Conservation (phyloP, 37 sponge, comb jelly and placozoan species). For the Spongia lamella region DNA sequence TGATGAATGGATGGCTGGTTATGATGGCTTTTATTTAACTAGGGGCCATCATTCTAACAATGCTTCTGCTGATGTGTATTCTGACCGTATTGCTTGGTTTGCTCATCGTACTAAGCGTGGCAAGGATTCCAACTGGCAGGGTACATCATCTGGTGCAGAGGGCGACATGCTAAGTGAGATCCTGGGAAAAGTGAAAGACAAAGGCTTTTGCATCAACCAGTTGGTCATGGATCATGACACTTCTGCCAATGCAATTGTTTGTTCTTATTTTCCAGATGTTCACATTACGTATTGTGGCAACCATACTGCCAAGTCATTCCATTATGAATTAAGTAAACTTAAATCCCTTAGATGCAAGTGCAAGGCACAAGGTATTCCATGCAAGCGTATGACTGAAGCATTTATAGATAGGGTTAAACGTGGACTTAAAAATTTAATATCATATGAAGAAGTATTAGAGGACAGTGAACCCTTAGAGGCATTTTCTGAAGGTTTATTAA, state of each 20-base stretch:
- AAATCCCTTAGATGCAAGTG: constrained; percentile 10
- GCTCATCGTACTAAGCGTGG: constrained; percentile 15
- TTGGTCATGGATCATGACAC: too few relatives aligned
- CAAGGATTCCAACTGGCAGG: neutral
- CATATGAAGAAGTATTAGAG: too few relatives aligned
- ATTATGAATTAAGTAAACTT: constrained; percentile 1
- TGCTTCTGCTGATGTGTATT: too few relatives aligned
- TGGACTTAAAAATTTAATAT: too few relatives aligned
- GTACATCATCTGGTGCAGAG: constrained; percentile 10
- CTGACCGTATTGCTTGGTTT: constrained; percentile 17
- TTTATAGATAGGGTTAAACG: too few relatives aligned
- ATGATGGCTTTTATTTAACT: constrained; percentile 19
- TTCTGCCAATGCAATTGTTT: constrained; percentile 14
- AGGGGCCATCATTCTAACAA: constrained; percentile 14
- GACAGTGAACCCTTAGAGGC: too few relatives aligned
- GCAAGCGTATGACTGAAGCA: too few relatives aligned
- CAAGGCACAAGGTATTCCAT: too few relatives aligned
- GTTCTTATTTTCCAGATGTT: constrained; percentile 2
- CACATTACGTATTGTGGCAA: constrained; percentile 11
- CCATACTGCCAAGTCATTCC: constrained; percentile 9
- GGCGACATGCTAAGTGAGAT: constrained; percentile 6
- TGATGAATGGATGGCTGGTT: neutral
- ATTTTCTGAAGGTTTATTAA: too few relatives aligned
- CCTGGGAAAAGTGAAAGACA: neutral
- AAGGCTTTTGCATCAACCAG: neutral